Evolutionary conservation across 1,140 invertebrate species (phyloP).

Genomic region (Sitodiplosis mosellana): DNA sequence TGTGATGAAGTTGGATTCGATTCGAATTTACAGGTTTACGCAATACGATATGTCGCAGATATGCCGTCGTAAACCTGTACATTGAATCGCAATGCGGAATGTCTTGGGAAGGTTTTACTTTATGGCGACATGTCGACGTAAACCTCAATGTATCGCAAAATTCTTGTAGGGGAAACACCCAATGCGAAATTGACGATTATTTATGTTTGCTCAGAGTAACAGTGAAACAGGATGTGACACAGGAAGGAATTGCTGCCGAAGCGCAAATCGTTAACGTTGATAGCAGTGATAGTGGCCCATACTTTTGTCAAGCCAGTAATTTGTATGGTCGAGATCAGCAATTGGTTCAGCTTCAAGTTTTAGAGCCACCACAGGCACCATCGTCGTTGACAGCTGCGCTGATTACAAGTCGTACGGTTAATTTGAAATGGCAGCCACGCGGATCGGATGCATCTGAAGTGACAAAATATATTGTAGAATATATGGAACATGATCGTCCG

Average conservation of each 20-base stretch:
- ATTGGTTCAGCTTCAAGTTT: constrained; percentile 58
- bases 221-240: constrained; percentile 45
- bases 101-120: no score
- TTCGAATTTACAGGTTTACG: no score
- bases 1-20: no score
- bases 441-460: constrained; percentile 45
- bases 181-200: no score
- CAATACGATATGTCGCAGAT: no score
- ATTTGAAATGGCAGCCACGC: constrained; percentile 58
- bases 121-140: no score
- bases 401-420: constrained; percentile 47
- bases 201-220: constrained; percentile 29
- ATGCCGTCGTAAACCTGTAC: no score
- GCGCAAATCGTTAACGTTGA: constrained; percentile 52
- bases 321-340: constrained; percentile 66
- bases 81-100: no score
- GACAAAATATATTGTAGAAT: constrained; percentile 54
- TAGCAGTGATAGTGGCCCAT: constrained; percentile 56
- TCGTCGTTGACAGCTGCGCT: constrained; percentile 45
- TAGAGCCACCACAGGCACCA: constrained; percentile 59
- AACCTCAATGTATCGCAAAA: no score
- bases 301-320: constrained; percentile 68
- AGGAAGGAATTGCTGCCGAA: constrained; percentile 47
- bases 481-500: constrained; percentile 38
- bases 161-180: no score